Base-by-base conservation (phyloP, 2,888 invertebrate species). In the Celastrina argiolus region DNA sequence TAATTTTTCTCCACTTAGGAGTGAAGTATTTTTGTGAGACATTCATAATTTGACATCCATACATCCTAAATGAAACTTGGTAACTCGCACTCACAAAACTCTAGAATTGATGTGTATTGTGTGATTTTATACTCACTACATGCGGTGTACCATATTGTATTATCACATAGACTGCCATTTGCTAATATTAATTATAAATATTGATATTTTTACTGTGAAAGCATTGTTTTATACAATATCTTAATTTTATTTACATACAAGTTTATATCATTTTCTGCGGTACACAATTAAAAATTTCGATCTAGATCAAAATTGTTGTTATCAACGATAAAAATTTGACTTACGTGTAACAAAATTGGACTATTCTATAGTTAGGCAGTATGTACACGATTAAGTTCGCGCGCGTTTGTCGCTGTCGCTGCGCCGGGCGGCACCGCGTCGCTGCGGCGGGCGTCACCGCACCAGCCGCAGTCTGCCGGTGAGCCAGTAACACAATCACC, bases 351-450 rank as follows among this genome's bases (percentile, higher is more conserved):
- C 61, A 39, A 61, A 61, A 18, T 39, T 61, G 34, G 22, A 61
- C 36, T 61, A 61, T 61, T 36, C 18, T 34, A 59, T 59, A 31
- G 18, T 61, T 22, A 61, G 61, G 61, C 61, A 61, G 61, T 61
- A 61, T 39, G 22, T 61, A 39, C 39, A 36, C 16, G 22, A 26
- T 12, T 8, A 36, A 51, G n/a, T n/a, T n/a, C 51, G 51, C 22
- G 51, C 51, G 51, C 26, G 22, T 26, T 12, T 22, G 51, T 26
- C 51, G 51, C 22, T 22, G 51, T 26, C 51, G 51, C 51, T 12
- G 51, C 51, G 26, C 12, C 51, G 22, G 12, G 51, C 51, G 51
- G 12, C 36, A 36, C 36, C 12, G 36, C 51, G 5, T 22, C 22
- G 51, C 51, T n/a, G n/a, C n/a, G n/a, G n/a, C n/a, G n/a, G n/a